phyloP scores from a whole-genome alignment of 2,797 vertebrate genomes.

The Myotis myotis region DNA sequence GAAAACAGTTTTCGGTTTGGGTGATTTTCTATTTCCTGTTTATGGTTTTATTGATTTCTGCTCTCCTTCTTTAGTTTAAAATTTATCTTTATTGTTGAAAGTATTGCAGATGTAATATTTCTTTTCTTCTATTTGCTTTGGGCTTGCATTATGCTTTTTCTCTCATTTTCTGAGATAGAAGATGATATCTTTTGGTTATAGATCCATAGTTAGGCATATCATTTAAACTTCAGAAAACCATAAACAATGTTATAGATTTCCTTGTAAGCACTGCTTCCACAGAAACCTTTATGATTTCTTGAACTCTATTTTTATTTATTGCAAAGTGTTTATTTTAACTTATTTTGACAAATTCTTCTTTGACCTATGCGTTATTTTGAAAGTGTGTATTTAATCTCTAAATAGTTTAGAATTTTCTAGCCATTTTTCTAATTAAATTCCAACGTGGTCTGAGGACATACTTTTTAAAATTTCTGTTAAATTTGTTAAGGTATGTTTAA shows the following conservation, averaged over 20 bases:
- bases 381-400: not conserved
- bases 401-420: not conserved
- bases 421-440: not conserved
- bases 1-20: not conserved
- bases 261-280: not conserved
- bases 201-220: too few relatives aligned
- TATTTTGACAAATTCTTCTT: not conserved
- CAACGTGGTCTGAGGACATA: not conserved
- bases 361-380: not conserved
- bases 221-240: too few relatives aligned
- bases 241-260: not conserved
- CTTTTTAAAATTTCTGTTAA: not conserved
- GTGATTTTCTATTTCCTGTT: not conserved
- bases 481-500: not conserved
- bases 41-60: not conserved
- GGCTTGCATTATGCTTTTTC: not conserved
- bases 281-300: not conserved
- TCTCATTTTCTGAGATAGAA: not conserved
- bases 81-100: too few relatives aligned
- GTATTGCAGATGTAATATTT: not conserved
- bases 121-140: not conserved
- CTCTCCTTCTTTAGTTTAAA: not conserved
- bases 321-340: not conserved
- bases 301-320: not conserved
- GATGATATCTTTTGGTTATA: not conserved